phyloP scores from a whole-genome alignment of 2,888 invertebrate genomes.

The Chaetoderma sp. region DNA sequence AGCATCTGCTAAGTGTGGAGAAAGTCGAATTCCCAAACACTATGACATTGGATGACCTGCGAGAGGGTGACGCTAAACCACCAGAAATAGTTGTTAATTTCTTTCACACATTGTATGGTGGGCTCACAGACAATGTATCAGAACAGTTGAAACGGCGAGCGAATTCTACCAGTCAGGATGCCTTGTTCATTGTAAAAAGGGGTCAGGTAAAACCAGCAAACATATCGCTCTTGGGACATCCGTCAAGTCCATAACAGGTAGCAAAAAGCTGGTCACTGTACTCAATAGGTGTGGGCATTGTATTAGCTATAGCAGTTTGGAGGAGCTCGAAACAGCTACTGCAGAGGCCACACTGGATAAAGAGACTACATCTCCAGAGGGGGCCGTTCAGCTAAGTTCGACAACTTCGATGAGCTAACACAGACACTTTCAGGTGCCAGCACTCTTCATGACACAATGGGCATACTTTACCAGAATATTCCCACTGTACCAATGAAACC shows the following conservation, averaged over 20 bases:
- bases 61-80: constrained; percentile 3
- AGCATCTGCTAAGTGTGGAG: not conserved
- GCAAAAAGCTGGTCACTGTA: constrained; percentile 22
- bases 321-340: constrained; percentile 22
- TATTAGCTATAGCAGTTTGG: constrained; percentile 11
- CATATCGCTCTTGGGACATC: constrained; percentile 18
- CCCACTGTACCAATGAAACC: not conserved
- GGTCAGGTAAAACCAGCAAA: constrained; percentile 15
- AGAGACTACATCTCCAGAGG: constrained; percentile 8
- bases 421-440: constrained; percentile 19
- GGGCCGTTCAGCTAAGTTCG: constrained; percentile 6
- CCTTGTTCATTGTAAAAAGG: constrained; percentile 9
- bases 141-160: constrained; percentile 15
- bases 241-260: constrained; percentile 26
- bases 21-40: constrained; percentile 1
- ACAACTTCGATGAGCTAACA: constrained; percentile 25
- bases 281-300: constrained; percentile 25
- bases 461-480: constrained; percentile 25
- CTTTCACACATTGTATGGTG: constrained; percentile 9
- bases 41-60: not conserved
- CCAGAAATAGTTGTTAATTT: constrained; percentile 11
- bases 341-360: not conserved
- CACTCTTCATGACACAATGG: constrained; percentile 27
- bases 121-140: not conserved
- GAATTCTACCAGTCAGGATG: constrained; percentile 20